Conservation (phyloP, 2,113 vertebrate genomes). For the Psammodynastes pulverulentus region DNA sequence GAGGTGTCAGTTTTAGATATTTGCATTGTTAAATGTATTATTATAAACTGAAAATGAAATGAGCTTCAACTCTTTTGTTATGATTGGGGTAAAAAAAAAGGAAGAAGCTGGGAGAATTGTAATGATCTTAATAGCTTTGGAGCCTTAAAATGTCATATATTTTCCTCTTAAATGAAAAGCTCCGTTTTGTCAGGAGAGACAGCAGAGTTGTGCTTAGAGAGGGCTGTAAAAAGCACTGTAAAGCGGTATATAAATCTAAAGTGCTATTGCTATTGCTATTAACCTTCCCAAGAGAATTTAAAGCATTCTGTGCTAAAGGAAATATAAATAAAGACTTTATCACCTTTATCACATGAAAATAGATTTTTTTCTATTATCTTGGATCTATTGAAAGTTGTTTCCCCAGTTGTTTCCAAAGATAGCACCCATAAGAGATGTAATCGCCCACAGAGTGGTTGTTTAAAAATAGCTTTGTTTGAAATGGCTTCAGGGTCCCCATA, state of each 20-base stretch:
- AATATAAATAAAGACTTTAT: neutral
- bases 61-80: neutral
- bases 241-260: too few relatives aligned
- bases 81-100: neutral
- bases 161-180: neutral
- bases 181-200: neutral
- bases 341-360: neutral
- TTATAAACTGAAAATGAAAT: conserved; percentile 12
- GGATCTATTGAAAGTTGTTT: neutral
- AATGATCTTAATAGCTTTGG: neutral
- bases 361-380: neutral
- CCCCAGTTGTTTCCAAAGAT: neutral
- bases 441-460: neutral
- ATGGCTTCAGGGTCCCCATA: neutral
- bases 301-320: neutral
- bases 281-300: neutral
- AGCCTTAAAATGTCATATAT: neutral
- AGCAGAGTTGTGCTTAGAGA: neutral
- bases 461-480: neutral
- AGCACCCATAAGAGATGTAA: neutral
- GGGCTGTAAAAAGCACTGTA: too few relatives aligned
- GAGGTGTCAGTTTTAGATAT: neutral
- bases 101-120: neutral
- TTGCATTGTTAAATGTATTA: conserved; percentile 26
- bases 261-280: too few relatives aligned